These are phyloP conservation scores for Mesoligia furuncula DNA, from an alignment of 2,888 invertebrate genomes.

Conservation along the genomic window DNA sequence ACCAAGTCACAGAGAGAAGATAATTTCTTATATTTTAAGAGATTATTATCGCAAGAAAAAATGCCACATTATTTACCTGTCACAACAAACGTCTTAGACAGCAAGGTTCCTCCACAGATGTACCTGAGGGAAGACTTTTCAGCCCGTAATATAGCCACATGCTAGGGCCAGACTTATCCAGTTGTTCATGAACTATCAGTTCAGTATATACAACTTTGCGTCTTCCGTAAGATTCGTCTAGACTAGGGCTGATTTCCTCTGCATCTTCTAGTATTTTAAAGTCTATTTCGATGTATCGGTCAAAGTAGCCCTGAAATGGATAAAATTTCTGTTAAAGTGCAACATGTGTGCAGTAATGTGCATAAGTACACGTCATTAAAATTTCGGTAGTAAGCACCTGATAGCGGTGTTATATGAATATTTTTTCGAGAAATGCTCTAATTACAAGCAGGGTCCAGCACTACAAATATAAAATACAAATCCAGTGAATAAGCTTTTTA, in stretches of 20 bases:
- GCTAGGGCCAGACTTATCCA: conserved; percentile 84
- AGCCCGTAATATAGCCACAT: conserved; percentile 75
- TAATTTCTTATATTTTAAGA: not conserved
- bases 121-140: conserved; percentile 68
- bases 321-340: not conserved
- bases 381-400: not conserved
- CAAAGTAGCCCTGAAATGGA: not conserved
- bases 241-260: no score
- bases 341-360: not conserved
- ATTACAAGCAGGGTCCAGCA: not conserved
- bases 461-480: not conserved
- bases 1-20: no score
- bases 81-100: conserved; percentile 75
- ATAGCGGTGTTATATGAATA: not conserved
- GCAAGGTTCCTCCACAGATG: conserved; percentile 80
- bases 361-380: not conserved
- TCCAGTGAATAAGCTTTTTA: not conserved
- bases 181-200: conserved; percentile 77
- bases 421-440: not conserved
- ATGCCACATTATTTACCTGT: conserved; percentile 72
- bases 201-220: conserved; percentile 74
- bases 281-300: not conserved
- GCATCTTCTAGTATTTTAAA: not conserved
- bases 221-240: conserved; percentile 72
- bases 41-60: not conserved